phyloP scores from a whole-genome alignment of 2,113 vertebrate species.

The Laticauda colubrina region DNA sequence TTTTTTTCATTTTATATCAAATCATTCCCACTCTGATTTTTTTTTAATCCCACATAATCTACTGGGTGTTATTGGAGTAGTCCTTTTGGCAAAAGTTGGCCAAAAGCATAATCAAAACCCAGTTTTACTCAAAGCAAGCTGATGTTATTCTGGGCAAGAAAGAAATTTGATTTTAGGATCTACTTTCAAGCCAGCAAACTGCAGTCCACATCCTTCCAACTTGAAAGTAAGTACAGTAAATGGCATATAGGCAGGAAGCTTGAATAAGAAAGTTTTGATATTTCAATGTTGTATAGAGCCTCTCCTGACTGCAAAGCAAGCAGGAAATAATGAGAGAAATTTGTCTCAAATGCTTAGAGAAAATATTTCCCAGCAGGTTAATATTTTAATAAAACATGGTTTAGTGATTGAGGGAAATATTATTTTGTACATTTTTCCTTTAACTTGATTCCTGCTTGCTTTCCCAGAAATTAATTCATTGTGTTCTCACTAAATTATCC shows the following conservation, averaged over 20 bases:
- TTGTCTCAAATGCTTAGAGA: neutral
- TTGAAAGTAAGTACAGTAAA: neutral
- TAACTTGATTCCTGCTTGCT: conserved; percentile 30
- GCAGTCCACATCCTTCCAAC: neutral
- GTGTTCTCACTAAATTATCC: conserved; percentile 43
- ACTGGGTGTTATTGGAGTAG: neutral
- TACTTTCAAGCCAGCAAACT: neutral
- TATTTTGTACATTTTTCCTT: neutral
- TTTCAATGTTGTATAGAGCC: neutral
- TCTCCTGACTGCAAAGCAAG: neutral
- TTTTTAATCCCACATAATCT: neutral
- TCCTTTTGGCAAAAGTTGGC: neutral
- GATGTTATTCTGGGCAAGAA: neutral
- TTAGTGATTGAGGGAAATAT: neutral
- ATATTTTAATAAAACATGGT: conserved; percentile 28
- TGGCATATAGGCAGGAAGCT: neutral
- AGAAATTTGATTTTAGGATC: neutral
- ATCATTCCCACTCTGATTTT: neutral
- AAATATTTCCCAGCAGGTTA: neutral
- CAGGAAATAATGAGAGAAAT: neutral
- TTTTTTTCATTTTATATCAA: neutral
- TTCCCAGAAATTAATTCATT: conserved; percentile 47
- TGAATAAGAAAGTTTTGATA: neutral
- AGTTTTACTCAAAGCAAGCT: neutral
- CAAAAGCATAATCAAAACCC: neutral